Percentiles rank a stretch among this genome's conserved stretches.
phyloP scores from a whole-genome alignment of 2,888 invertebrate genomes.

The Nysson spinosus region DNA sequence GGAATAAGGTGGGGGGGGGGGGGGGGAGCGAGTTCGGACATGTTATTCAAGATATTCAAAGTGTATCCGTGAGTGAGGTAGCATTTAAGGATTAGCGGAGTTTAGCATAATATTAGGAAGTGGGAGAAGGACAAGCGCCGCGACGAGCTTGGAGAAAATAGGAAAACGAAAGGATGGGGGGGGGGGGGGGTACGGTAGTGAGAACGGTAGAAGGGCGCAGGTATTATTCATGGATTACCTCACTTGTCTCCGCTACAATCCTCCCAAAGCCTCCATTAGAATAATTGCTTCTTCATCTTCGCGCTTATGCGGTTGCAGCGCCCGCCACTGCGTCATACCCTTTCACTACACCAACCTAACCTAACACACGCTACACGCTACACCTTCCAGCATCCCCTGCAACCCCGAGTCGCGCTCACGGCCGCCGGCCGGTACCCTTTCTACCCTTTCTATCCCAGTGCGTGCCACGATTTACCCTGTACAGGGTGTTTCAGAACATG shows the following conservation, averaged over 20 bases:
- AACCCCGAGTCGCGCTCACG: too few species aligned
- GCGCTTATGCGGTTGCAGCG: constrained; percentile 66
- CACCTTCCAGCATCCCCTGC: background rate
- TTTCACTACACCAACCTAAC: constrained; percentile 20
- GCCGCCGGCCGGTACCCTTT: too few species aligned
- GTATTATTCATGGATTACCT: constrained; percentile 77
- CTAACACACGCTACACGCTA: too few species aligned
- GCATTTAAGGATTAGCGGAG: constrained; percentile 74
- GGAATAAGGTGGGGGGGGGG: constrained; percentile 2
- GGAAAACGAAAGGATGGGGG: constrained; percentile 15
- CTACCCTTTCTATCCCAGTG: too few species aligned
- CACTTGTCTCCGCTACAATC: constrained; percentile 75
- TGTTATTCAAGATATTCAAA: constrained; percentile 62
- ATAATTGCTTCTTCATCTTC: constrained; percentile 77
- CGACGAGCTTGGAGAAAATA: constrained; percentile 42
- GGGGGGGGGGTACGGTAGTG: constrained; percentile 27
- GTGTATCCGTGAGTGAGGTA: constrained; percentile 59
- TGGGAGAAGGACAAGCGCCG: constrained; percentile 45
- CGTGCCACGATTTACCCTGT: background rate
- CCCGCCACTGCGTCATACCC: constrained; percentile 44
- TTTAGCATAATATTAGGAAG: constrained; percentile 74
- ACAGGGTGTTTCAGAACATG: too few species aligned
- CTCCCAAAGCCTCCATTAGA: constrained; percentile 75
- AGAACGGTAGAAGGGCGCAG: constrained; percentile 49
- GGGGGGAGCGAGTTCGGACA: constrained; percentile 13